Base-by-base conservation (phyloP, 2,888 invertebrate genomes). In the Coecobrya sp. region DNA sequence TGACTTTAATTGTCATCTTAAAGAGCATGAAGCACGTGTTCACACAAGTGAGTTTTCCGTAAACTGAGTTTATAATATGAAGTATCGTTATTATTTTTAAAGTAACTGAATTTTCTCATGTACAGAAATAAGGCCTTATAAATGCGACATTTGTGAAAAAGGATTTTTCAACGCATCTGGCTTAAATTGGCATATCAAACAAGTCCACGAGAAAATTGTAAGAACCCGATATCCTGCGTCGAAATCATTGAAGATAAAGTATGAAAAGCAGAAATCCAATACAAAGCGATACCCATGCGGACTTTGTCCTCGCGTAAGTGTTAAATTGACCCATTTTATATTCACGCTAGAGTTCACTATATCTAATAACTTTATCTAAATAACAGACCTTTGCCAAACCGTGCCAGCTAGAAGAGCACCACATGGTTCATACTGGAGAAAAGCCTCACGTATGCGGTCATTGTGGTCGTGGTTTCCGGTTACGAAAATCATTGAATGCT, bases 351-450 rank as follows among this genome's bases (percentile, higher is more conserved):
- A 42, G 10, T 42, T 42, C 10, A 4, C 42, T 42, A 7, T 42
- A 7, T 42, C 10, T 42, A 42, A 65, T 65, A 13, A 70, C 16
- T 73, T 73, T 73, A 22, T 16, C 36, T 81, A n/a, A n/a, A n/a
- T 81, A 30, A 59, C n/a, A 52, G 22, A 30, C 49, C n/a, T 70
- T 89, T 30, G 25, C 79, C 19, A 36, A 79, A 7, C 42, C 86
- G 4, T 30, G 10, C 7, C 36, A 13, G 3, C 81, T 86, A 13
- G 36, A 62, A 25, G 36, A 45, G n/a, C 91, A 91, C 19, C n/a
- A n/a, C 27, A 25, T 27, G n/a, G 13, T 82, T 0, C 86, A 91
- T 25, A 82, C 87, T 0, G 91, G 91, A 27, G 91, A 91, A 36
- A 86, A 82, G 22, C 62, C 86, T 0, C 36, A 70, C 55, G 52